phyloP scores from a whole-genome alignment of 2,888 invertebrate species.

The Amphipyra tragopoginis region DNA sequence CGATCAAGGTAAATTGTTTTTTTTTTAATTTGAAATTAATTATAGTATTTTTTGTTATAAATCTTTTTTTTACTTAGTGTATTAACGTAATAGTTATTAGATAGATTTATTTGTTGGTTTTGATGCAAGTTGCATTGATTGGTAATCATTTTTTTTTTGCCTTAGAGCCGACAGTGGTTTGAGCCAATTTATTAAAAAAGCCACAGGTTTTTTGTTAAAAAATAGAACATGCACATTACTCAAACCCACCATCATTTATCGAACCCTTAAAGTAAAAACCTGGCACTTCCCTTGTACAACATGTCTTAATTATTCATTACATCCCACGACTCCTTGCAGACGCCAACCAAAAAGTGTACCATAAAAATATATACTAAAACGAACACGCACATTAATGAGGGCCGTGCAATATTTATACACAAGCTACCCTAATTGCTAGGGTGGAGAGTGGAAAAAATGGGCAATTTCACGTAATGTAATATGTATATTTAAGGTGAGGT shows the following conservation, averaged over 20 bases:
- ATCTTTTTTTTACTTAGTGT: too few relatives aligned
- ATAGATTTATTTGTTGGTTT: too few relatives aligned
- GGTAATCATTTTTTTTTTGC: too few relatives aligned
- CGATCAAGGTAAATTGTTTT: conserved; percentile 78
- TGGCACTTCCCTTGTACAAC: conserved; percentile 76
- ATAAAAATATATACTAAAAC: conserved; percentile 88
- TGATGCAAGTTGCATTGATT: too few relatives aligned
- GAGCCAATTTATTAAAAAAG: not conserved
- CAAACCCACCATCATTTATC: conserved; percentile 61
- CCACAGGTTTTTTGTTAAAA: not conserved
- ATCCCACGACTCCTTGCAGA: conserved; percentile 79
- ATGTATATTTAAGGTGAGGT: conserved; percentile 89
- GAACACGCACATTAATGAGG: conserved; percentile 89
- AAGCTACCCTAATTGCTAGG: conserved; percentile 90
- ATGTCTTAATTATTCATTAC: conserved; percentile 88
- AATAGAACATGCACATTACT: conserved; percentile 50
- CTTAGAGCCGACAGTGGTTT: too few relatives aligned
- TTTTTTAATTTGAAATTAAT: conserved; percentile 31
- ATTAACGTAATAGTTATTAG: too few relatives aligned
- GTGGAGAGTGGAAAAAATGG: conserved; percentile 90
- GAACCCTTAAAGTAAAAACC: conserved; percentile 65
- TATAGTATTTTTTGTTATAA: too few relatives aligned
- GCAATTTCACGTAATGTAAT: conserved; percentile 90
- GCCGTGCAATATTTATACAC: conserved; percentile 90
- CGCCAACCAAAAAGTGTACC: conserved; percentile 78